Base-by-base conservation (phyloP, 2,888 invertebrate genomes). In the Theristus sp. region DNA sequence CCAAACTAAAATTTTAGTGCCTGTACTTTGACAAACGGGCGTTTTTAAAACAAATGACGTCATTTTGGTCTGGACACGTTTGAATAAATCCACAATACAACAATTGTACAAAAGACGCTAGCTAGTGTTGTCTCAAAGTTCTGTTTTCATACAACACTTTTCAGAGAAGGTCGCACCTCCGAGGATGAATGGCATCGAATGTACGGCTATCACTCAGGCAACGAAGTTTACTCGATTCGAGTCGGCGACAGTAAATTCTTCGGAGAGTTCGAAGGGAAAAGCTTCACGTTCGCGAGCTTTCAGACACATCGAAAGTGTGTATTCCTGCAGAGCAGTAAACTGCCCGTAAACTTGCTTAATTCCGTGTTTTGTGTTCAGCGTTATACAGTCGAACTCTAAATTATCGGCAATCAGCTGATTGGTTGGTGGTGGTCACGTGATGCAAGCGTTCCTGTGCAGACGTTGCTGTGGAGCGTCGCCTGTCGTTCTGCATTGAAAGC, bases 271-370 rank as follows among this genome's bases (percentile, higher is more conserved):
- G 89, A 93, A 75, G 94, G 94, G 60, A 96, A 96, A 78, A 91
- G 91, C 77, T 98, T 96, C 78, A 94, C 93, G n/a, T 96, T 93
- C 75, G 94, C 96, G 66, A 93, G 91, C 74, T 96, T 96, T 77
- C 94, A 96, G 80, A 94, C 96, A 60, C 96, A 96, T 77, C 83
- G 94, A 78, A 93, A 93, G 87, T 91, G 81, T n/a, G n/a, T n/a
- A n/a, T n/a, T n/a, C n/a, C n/a, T n/a, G n/a, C n/a, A n/a, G n/a
- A 70, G 77, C 38, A 20, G 20, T 38, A 38, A 38, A 52, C 13
- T 24, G 52, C 52, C 13, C 3, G 22, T 10, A 24, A 52, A 10
- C n/a, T 10, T 6, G n/a, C 10, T 10, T n/a, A 52, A 10, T 6
- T 38, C 38, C 6, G 10, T 13, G 38, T 38, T 38, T 38, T 38